phyloP scores from a whole-genome alignment of 2,888 invertebrate genomes.

The Andrena bucephala region DNA sequence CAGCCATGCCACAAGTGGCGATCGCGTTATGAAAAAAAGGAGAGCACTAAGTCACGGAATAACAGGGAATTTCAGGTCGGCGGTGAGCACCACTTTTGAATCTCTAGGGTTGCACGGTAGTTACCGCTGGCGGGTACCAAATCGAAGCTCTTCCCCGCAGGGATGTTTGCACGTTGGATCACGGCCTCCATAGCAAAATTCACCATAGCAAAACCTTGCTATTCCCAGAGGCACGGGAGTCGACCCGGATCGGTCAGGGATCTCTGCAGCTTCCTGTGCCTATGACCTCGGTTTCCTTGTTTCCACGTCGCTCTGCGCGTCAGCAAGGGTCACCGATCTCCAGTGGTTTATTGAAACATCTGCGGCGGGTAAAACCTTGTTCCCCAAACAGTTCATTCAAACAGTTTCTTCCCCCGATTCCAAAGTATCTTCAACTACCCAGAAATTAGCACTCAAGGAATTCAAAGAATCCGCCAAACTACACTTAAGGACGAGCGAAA shows the following conservation, averaged over 20 bases:
- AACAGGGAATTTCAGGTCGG: slow-evolving; percentile 52
- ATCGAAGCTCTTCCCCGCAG: slow-evolving; percentile 74
- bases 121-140: slow-evolving; percentile 72
- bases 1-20: background rate
- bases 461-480: background rate
- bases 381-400: no score
- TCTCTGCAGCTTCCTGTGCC: slow-evolving; percentile 13
- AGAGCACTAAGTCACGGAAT: slow-evolving; percentile 23
- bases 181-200: slow-evolving; percentile 77
- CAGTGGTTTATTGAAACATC: no score
- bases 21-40: background rate
- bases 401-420: no score
- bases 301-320: background rate
- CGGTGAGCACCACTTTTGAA: slow-evolving; percentile 75
- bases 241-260: slow-evolving; percentile 6
- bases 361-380: no score
- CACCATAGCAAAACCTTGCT: slow-evolving; percentile 64
- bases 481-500: background rate
- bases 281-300: slow-evolving; percentile 14
- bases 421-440: no score
- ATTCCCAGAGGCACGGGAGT: slow-evolving; percentile 60
- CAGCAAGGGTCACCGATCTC: slow-evolving; percentile 3
- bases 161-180: slow-evolving; percentile 79
- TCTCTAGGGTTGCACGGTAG: slow-evolving; percentile 72
- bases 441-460: background rate